Base-by-base conservation (phyloP, 2,113 vertebrate genomes). In the Pholis gunnellus region DNA sequence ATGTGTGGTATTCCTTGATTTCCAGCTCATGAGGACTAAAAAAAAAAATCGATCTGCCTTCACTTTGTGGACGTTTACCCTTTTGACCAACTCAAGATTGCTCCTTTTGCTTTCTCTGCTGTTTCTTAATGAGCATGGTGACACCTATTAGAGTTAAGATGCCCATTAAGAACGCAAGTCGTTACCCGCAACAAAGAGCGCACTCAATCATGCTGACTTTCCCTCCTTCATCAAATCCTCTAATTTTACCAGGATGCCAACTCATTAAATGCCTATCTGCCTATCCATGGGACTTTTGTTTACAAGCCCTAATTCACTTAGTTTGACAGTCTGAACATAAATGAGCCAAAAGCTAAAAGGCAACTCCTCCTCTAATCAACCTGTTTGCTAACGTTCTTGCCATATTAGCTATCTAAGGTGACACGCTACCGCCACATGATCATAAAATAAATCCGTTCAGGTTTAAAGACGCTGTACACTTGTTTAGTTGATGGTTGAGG, bases 241-340 rank as follows among this genome's bases (percentile, higher is more conserved):
- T 70, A 65, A 80, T 72, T 60, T 25, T 67, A 25, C 38, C 18
- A 3, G 31, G 4, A 57, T 66, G 48, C 46, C 60, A 63, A 68
- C 56, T 72, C 50, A 79, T 75, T 81, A 73, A 65, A 71, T 56
- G 15, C 67, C 60, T 27, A 36, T 27, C 29, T 76, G 50, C 40
- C 3, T 54, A 6, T 65, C 18, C 20, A 46, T 50, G 59, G 10
- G 10, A n/a, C 2, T 46, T 72, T 57, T 60, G 29, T 67, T 78
- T 20, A 65, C 29, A 59, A 42, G 46, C n/a, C 70, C 31, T 31
- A 46, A 71, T 75, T 48, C 20, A 38, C 22, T 20, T n/a, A 3
- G 14, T 27, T 50, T 50, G 38, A 52, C 5, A 64, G 9, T 27
- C 29, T 29, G 56, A 50, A 29, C 34, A 77, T 61, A 60, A 60